Percentiles rank a stretch among this genome's conserved stretches.
These are phyloP conservation scores for Acanthopleura granulata DNA, from an alignment of 2,888 invertebrate genomes.

Conservation along the genomic window DNA sequence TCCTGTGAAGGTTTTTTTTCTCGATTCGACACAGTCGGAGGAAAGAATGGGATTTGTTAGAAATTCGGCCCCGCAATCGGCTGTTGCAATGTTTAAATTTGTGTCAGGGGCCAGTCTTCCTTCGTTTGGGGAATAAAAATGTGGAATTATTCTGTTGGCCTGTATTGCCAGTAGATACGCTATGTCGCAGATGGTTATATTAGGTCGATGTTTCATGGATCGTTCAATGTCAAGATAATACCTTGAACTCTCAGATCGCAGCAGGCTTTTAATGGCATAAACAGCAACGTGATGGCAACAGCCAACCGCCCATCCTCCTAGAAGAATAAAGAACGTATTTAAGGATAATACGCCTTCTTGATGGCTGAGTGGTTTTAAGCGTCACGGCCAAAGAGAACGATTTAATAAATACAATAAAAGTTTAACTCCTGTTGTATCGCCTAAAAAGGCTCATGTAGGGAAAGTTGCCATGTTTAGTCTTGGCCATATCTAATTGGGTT, in stretches of 20 bases:
- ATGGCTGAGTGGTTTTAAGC: no score
- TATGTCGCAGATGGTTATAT: constrained; percentile 23
- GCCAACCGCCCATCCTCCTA: constrained; percentile 28
- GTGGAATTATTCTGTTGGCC: constrained; percentile 21
- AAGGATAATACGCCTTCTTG: no score
- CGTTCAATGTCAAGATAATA: constrained; percentile 27
- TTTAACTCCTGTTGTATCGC: no score
- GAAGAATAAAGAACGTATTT: constrained; percentile 14
- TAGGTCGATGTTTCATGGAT: constrained; percentile 25
- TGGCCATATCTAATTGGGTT: no score
- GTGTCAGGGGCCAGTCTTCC: constrained; percentile 20
- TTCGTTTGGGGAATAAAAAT: constrained; percentile 25
- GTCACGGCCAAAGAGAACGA: no score
- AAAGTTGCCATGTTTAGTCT: no score
- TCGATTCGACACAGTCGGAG: no score
- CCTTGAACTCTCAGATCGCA: constrained; percentile 26
- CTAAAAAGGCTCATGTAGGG: no score
- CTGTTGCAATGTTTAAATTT: background rate
- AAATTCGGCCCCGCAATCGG: background rate
- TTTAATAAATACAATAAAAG: no score
- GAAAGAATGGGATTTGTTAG: background rate
- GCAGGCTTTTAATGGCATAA: constrained; percentile 26
- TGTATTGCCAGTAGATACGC: constrained; percentile 26
- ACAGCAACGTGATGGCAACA: constrained; percentile 24
- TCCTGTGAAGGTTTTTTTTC: constrained; percentile 11